A percentile compares a stretch with the other conserved stretches of the same genome.
phyloP scores from a whole-genome alignment of 2,888 invertebrate species.

The Ormia ochracea region DNA sequence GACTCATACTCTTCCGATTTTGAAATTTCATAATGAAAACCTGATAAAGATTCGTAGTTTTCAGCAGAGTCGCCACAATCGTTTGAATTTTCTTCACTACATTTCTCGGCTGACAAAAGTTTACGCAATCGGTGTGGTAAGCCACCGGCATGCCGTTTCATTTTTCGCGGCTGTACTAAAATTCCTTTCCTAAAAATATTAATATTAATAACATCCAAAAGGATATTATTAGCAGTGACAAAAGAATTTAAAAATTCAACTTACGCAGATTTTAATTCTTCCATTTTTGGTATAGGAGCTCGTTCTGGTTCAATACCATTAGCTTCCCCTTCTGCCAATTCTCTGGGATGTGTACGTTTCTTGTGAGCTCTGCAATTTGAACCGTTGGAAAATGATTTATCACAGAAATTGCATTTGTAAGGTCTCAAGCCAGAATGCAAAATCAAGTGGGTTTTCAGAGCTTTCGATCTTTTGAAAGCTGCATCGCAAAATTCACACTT shows the following conservation, averaged over 20 bases:
- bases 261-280: slow-evolving; percentile 74
- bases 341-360: slow-evolving; percentile 74
- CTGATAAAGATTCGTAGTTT: slow-evolving; percentile 24
- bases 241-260: slow-evolving; percentile 31
- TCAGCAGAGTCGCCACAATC: slow-evolving; percentile 14
- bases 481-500: slow-evolving; percentile 75
- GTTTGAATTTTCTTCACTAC: slow-evolving; percentile 23
- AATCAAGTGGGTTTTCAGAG: slow-evolving; percentile 76
- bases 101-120: slow-evolving; percentile 49
- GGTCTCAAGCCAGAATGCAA: slow-evolving; percentile 75
- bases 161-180: slow-evolving; percentile 59
- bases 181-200: slow-evolving; percentile 40
- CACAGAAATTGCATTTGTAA: slow-evolving; percentile 76
- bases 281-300: slow-evolving; percentile 73
- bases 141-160: slow-evolving; percentile 45
- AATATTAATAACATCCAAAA: no score
- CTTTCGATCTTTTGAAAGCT: slow-evolving; percentile 76
- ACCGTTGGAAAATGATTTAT: slow-evolving; percentile 75
- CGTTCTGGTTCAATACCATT: slow-evolving; percentile 69
- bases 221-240: background rate
- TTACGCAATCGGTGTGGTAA: slow-evolving; percentile 42
- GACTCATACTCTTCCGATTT: slow-evolving; percentile 32
- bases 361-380: slow-evolving; percentile 77
- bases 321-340: slow-evolving; percentile 75
- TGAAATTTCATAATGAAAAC: slow-evolving; percentile 33